Evolutionary conservation across 2,113 vertebrate species (phyloP).

Genomic region (Tragelaphus imberbis): DNA sequence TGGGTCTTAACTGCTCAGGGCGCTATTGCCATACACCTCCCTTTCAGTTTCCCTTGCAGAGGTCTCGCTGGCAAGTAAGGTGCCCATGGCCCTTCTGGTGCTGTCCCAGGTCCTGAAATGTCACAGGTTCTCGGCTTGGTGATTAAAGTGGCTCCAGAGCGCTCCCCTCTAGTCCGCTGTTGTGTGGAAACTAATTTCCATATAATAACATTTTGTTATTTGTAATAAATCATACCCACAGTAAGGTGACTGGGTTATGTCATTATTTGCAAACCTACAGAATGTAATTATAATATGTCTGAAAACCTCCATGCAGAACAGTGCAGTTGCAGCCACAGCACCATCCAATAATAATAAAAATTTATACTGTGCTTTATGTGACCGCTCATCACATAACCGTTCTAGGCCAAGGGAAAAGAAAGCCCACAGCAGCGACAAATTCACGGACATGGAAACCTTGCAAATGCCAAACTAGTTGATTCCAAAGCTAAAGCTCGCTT

Average conservation of each 20-base stretch:
- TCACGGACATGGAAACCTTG: conserved; percentile 16
- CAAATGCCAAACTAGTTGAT: not conserved
- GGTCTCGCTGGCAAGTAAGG: not conserved
- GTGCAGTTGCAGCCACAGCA: not conserved
- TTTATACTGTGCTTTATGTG: conserved; percentile 46
- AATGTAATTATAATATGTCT: conserved; percentile 66
- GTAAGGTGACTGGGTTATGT: conserved; percentile 71
- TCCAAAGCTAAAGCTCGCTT: not conserved
- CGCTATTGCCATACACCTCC: not conserved
- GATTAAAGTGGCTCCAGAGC: conserved; percentile 48
- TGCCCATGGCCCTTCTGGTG: not conserved
- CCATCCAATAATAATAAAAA: conserved; percentile 69
- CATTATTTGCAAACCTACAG: conserved; percentile 70
- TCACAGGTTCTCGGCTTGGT: not conserved
- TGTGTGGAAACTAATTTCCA: conserved; percentile 72
- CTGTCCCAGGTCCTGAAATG: conserved; percentile 62
- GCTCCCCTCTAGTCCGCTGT: conserved; percentile 50
- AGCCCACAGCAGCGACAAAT: conserved; percentile 25
- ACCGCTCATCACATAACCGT: conserved; percentile 41
- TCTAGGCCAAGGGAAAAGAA: conserved; percentile 36
- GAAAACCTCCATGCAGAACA: conserved; percentile 58
- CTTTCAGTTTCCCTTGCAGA: not conserved
- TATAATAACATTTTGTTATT: conserved; percentile 75
- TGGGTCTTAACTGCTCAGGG: not conserved
- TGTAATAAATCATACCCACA: conserved; percentile 71